Evolutionary conservation across 2,888 invertebrate genomes (phyloP).

Genomic region (Oxytorus armatus): DNA sequence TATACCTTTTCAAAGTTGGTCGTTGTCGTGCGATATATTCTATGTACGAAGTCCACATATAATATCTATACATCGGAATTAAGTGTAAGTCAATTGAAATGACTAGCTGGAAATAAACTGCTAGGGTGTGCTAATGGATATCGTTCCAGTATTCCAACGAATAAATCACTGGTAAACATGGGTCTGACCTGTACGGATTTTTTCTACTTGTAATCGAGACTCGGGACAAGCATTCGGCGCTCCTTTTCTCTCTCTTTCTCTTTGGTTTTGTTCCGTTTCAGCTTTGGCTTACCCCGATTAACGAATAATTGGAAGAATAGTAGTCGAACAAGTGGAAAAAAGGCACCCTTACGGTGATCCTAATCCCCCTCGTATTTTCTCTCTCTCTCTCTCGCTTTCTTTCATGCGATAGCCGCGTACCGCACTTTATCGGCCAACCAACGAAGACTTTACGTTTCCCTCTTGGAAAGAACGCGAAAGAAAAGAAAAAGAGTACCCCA

Average conservation of each 20-base stretch:
- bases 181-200: conserved; percentile 26
- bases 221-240: background rate
- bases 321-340: conserved; percentile 32
- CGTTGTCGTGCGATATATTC: no score
- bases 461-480: background rate
- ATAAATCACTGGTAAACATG: conserved; percentile 8
- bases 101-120: conserved; percentile 18
- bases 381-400: background rate
- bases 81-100: conserved; percentile 10
- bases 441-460: conserved; percentile 30
- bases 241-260: background rate
- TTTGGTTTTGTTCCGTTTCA: background rate
- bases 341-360: conserved; percentile 1
- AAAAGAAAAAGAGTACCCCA: conserved; percentile 14
- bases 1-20: background rate
- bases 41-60: no score
- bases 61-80: background rate
- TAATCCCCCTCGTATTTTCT: conserved; percentile 17
- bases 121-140: conserved; percentile 17
- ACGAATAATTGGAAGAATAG: conserved; percentile 48
- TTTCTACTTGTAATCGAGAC: background rate
- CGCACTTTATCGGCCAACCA: conserved; percentile 6
- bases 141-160: conserved; percentile 13
- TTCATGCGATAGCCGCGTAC: conserved; percentile 19
- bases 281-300: conserved; percentile 38